These are phyloP conservation scores for Coryphaenoides rupestris DNA, from an alignment of 2,113 vertebrate genomes.

Conservation along the genomic window DNA sequence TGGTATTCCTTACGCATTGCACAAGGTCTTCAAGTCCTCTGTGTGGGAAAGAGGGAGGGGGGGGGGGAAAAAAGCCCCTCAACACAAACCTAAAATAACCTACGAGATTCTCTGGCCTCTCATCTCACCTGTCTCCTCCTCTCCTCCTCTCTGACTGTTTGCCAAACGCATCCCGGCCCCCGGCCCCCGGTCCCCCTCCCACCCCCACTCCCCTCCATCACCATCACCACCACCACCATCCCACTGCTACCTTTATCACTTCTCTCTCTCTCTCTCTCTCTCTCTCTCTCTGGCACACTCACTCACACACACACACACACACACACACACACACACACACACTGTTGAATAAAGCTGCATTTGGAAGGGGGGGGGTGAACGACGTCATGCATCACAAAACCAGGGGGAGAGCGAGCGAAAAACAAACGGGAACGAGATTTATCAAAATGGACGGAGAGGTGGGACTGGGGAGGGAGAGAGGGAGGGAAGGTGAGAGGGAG, in stretches of 20 bases:
- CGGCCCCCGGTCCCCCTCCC: neutral
- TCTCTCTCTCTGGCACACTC: neutral
- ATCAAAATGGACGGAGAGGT: conserved; percentile 28
- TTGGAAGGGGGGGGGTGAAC: conserved; percentile 28
- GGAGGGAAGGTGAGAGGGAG: neutral
- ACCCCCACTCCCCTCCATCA: neutral
- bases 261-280: neutral
- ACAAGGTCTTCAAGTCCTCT: conserved; percentile 25
- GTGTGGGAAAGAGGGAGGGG: too few relatives aligned
- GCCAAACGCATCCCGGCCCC: neutral
- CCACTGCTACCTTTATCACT: too few relatives aligned
- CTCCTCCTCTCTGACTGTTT: neutral
- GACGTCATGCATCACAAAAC: conserved; percentile 44
- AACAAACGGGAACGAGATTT: conserved; percentile 50
- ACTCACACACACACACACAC: too few relatives aligned
- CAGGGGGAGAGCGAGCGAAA: conserved; percentile 40
- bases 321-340: too few relatives aligned
- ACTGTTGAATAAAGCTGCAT: conserved; percentile 39
- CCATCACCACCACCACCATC: too few relatives aligned
- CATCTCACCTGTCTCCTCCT: neutral
- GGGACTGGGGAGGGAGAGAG: conserved; percentile 8
- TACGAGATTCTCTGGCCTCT: neutral
- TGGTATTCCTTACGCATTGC: conserved; percentile 12
- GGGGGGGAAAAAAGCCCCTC: too few relatives aligned
- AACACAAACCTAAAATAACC: neutral